phyloP scores from a whole-genome alignment of 2,888 invertebrate species.

The Onthophagus sagittarius region DNA sequence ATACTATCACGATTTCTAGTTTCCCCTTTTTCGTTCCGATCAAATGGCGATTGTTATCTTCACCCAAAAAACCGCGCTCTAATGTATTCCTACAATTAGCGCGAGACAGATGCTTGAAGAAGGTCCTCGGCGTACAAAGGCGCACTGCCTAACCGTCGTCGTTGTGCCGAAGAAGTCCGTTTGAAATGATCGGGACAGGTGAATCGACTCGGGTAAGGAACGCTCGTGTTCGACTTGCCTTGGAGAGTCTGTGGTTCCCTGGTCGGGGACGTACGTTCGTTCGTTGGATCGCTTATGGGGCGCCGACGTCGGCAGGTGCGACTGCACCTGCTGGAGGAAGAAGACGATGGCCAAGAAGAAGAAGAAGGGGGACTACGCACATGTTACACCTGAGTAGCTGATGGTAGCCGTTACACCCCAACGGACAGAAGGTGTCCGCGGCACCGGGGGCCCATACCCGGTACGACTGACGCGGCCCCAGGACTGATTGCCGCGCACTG shows the following conservation, averaged over 20 bases:
- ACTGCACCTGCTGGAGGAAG: constrained; percentile 37
- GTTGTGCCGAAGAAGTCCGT: constrained; percentile 16
- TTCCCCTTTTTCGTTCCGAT: neutral
- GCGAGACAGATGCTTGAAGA: constrained; percentile 8
- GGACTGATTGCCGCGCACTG: constrained; percentile 6
- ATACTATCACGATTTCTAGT: too few relatives aligned
- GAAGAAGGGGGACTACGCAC: constrained; percentile 33
- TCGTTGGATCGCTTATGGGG: constrained; percentile 5
- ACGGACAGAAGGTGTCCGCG: constrained; percentile 33
- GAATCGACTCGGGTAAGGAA: constrained; percentile 1
- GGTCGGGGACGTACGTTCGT: neutral
- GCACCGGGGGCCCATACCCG: constrained; percentile 23
- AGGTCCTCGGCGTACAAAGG: neutral
- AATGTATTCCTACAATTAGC: constrained; percentile 1
- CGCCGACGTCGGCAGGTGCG: constrained; percentile 37
- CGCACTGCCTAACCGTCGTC: neutral
- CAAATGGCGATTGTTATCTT: neutral
- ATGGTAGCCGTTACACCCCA: constrained; percentile 41
- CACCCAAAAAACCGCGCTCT: neutral
- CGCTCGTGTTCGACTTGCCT: neutral
- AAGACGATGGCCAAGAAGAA: constrained; percentile 29
- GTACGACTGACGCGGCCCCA: neutral
- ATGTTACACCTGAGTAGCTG: constrained; percentile 43
- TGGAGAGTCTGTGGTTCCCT: neutral
- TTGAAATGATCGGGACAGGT: constrained; percentile 14